Evolutionary conservation across 2,888 invertebrate species (phyloP).

Genomic region (Diploptera punctata): DNA sequence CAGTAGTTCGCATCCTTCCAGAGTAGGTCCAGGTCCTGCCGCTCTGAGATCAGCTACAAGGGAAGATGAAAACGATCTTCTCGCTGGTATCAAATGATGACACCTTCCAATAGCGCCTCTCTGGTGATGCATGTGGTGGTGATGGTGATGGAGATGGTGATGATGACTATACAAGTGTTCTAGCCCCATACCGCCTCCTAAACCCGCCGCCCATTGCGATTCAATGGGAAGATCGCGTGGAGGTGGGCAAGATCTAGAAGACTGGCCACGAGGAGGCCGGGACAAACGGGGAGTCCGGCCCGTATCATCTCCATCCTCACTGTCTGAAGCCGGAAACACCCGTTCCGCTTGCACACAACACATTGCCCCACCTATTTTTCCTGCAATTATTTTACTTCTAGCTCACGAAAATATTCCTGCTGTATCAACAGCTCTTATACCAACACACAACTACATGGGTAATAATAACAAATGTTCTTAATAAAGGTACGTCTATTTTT

Average conservation of each 20-base stretch:
- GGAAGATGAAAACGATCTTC: conserved; percentile 46
- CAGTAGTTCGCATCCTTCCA: conserved; percentile 45
- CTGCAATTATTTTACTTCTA: background rate
- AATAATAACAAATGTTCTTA: background rate
- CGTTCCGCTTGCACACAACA: conserved; percentile 48
- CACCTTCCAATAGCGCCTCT: background rate
- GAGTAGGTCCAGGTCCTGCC: conserved; percentile 43
- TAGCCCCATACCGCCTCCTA: conserved; percentile 55
- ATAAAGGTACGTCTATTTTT: background rate
- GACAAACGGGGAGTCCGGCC: conserved; percentile 30
- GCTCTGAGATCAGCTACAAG: conserved; percentile 46
- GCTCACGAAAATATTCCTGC: background rate
- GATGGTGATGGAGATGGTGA: conserved; percentile 22
- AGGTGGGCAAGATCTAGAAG: conserved; percentile 42
- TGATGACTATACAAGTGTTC: conserved; percentile 28
- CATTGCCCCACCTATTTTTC: conserved; percentile 40
- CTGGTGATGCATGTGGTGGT: conserved; percentile 17
- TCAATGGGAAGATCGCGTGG: conserved; percentile 46
- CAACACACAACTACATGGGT: background rate
- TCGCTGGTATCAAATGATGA: conserved; percentile 41
- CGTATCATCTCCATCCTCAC: conserved; percentile 43
- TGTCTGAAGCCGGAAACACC: conserved; percentile 48
- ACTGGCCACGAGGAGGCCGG: conserved; percentile 34
- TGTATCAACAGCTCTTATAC: background rate
- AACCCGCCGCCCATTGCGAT: conserved; percentile 55